phyloP scores from a whole-genome alignment of 2,113 vertebrate species.

The Lagopus leucura region DNA sequence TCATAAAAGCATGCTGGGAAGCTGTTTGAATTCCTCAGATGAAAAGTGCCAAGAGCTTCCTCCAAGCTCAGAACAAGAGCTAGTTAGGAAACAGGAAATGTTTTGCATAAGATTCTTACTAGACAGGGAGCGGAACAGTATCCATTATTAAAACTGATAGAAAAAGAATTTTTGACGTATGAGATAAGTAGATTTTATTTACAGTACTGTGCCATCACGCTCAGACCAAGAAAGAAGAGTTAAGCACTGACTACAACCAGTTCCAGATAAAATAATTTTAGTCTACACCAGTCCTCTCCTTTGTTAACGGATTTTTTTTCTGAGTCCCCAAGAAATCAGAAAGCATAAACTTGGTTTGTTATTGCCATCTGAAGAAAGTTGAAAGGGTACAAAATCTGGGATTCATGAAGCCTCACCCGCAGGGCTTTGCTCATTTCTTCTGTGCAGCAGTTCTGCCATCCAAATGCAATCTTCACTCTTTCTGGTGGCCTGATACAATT shows the following conservation, averaged over 20 bases:
- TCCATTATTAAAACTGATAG: neutral
- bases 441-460: neutral
- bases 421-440: neutral
- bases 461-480: neutral
- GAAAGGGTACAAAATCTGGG: neutral
- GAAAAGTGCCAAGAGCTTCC: slow-evolving; percentile 47
- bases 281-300: neutral
- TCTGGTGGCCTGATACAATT: neutral
- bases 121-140: slow-evolving; percentile 34
- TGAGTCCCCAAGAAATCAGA: neutral
- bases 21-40: slow-evolving; percentile 26
- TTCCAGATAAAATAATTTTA: neutral
- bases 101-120: slow-evolving; percentile 34
- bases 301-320: neutral
- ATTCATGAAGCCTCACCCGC: neutral
- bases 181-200: neutral
- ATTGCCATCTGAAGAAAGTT: neutral
- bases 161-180: neutral
- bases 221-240: neutral
- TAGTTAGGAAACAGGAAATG: slow-evolving; percentile 60
- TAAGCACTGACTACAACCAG: neutral
- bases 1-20: slow-evolving; percentile 38
- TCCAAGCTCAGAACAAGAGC: slow-evolving; percentile 40
- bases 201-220: neutral
- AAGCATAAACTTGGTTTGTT: neutral